Evolutionary conservation across 2,113 vertebrate species (phyloP).

Genomic region (Aldabrachelys gigantea): DNA sequence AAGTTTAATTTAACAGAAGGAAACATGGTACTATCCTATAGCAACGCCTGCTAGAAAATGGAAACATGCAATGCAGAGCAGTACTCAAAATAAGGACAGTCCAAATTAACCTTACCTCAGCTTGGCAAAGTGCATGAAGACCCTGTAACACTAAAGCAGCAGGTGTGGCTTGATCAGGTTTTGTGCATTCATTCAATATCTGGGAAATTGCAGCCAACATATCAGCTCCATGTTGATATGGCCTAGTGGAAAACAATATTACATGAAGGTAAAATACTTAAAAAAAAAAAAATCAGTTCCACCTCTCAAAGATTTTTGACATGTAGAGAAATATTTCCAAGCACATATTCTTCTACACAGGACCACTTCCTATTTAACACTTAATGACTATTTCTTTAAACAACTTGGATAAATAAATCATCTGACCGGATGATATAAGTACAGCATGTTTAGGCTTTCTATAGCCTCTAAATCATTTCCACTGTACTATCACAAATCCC

Average conservation of each 20-base stretch:
- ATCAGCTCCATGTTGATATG: constrained; percentile 95
- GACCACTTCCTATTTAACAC: neutral
- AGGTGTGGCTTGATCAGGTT: constrained; percentile 88
- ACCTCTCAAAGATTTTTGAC: neutral
- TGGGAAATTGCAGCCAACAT: constrained; percentile 93
- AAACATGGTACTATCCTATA: neutral
- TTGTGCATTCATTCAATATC: constrained; percentile 86
- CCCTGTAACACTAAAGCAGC: constrained; percentile 91
- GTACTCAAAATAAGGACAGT: neutral
- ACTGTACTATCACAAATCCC: fast-evolving
- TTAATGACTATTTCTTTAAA: neutral
- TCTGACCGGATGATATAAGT: neutral
- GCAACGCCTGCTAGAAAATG: neutral
- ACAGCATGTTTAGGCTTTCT: neutral
- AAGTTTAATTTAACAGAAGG: neutral
- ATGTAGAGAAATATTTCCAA: fast-evolving
- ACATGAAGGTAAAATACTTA: neutral
- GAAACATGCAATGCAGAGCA: neutral
- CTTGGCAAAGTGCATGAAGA: constrained; percentile 90
- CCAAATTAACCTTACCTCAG: constrained; percentile 84
- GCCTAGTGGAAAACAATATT: constrained; percentile 75
- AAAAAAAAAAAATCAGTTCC: neutral
- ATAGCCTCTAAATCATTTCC: neutral
- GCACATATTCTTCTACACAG: neutral
- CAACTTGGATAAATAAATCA: neutral